These are phyloP conservation scores for Trachymyrmex septentrionalis DNA, from an alignment of 1,140 invertebrate genomes.

Conservation along the genomic window DNA sequence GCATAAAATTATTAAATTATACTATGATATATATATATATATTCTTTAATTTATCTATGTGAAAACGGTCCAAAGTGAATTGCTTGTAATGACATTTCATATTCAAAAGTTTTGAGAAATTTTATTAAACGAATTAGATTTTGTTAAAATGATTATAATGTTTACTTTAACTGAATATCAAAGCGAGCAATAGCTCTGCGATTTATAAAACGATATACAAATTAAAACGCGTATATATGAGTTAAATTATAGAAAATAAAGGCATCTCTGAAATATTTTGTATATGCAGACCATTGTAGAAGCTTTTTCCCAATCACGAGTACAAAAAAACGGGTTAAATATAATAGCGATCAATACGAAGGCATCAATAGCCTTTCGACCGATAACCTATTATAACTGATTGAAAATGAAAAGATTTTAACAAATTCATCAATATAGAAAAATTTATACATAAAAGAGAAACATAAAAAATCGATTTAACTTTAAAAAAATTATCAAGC, in stretches of 20 bases:
- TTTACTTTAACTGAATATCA: constrained; percentile 35
- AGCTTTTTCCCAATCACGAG: constrained; percentile 12
- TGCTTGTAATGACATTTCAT: constrained; percentile 14
- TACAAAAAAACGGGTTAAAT: constrained; percentile 23
- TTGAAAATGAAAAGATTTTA: constrained; percentile 28
- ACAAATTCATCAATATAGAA: not conserved
- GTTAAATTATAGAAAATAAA: constrained; percentile 43
- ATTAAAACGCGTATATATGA: not conserved
- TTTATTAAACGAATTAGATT: constrained; percentile 40
- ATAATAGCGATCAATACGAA: constrained; percentile 16
- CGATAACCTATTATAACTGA: constrained; percentile 26
- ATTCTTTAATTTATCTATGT: constrained; percentile 20
- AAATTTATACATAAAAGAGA: not conserved
- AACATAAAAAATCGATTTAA: not conserved
- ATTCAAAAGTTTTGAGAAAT: constrained; percentile 22
- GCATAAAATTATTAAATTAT: constrained; percentile 34
- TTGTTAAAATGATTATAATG: constrained; percentile 31
- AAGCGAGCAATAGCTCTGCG: not conserved
- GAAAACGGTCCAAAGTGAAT: constrained; percentile 25
- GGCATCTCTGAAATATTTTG: constrained; percentile 5
- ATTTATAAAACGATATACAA: constrained; percentile 29
- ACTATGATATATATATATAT: not conserved
- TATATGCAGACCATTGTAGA: not conserved
- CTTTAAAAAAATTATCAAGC: not conserved
- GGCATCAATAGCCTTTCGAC: constrained; percentile 13